phyloP scores from a whole-genome alignment of 1,140 invertebrate species.

The Aporrectodea caliginosa region DNA sequence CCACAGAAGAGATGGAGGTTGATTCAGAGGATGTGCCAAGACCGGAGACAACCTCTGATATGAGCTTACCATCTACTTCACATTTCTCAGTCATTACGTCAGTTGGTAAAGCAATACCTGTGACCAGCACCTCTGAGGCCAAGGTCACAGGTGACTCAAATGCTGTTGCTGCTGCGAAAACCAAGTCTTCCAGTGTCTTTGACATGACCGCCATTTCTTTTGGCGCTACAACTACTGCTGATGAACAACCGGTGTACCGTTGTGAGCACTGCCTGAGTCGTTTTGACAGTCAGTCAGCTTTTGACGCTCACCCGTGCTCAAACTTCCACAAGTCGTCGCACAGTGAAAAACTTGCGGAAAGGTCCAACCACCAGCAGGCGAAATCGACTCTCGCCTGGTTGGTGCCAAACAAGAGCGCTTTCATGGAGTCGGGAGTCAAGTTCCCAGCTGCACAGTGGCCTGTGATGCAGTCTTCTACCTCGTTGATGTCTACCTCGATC shows the following conservation, averaged over 20 bases:
- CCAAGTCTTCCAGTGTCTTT: too few species aligned
- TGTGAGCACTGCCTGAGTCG: neutral
- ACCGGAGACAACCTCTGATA: too few species aligned
- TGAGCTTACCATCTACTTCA: too few species aligned
- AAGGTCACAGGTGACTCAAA: too few species aligned
- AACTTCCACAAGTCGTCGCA: neutral
- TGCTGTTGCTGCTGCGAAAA: too few species aligned
- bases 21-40: too few species aligned
- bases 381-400: neutral
- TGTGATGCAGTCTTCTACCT: neutral
- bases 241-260: constrained; percentile 5
- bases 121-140: too few species aligned
- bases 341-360: too few species aligned
- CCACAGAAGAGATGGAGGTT: too few species aligned
- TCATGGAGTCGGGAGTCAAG: neutral
- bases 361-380: neutral
- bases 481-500: neutral
- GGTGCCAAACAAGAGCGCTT: neutral
- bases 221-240: neutral
- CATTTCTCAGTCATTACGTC: too few species aligned
- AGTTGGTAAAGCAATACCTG: too few species aligned
- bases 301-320: neutral
- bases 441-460: neutral
- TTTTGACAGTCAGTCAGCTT: neutral
- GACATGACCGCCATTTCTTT: neutral